Evolutionary conservation across 2,888 invertebrate species (phyloP).

Genomic region (Tetranychus truncatus): DNA sequence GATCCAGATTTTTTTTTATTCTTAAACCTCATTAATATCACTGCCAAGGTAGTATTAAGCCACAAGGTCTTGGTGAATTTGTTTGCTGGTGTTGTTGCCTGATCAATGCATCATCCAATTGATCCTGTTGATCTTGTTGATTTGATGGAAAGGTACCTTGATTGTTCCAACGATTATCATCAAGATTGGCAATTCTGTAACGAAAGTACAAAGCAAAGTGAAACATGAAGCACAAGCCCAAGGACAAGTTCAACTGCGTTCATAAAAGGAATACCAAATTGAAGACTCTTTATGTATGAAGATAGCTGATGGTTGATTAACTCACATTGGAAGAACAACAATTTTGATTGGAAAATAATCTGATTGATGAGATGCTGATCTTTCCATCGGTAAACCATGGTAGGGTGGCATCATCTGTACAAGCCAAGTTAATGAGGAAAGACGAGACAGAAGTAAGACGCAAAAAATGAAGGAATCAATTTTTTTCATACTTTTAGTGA

Average conservation of each 20-base stretch:
- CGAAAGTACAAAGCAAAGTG: neutral
- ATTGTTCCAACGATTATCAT: conserved; percentile 1
- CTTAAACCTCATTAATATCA: neutral
- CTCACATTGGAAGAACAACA: neutral
- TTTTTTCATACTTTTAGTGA: too few species aligned
- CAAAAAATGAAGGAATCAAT: neutral
- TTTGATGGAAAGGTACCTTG: neutral
- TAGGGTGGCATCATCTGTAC: neutral
- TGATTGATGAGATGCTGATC: neutral
- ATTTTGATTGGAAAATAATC: neutral
- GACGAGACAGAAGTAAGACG: neutral
- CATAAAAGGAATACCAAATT: neutral
- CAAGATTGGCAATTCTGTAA: neutral
- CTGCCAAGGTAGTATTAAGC: neutral
- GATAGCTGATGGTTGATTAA: neutral
- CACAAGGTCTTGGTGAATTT: neutral
- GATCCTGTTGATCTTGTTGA: neutral
- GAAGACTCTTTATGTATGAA: neutral
- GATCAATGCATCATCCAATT: neutral
- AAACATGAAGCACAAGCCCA: neutral
- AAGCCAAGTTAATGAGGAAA: neutral
- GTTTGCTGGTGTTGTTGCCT: neutral
- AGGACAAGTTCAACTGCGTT: too few species aligned
- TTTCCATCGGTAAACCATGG: neutral
- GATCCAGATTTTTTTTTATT: neutral